Conservation (phyloP, 2,113 vertebrate genomes). For the Calonectris borealis region DNA sequence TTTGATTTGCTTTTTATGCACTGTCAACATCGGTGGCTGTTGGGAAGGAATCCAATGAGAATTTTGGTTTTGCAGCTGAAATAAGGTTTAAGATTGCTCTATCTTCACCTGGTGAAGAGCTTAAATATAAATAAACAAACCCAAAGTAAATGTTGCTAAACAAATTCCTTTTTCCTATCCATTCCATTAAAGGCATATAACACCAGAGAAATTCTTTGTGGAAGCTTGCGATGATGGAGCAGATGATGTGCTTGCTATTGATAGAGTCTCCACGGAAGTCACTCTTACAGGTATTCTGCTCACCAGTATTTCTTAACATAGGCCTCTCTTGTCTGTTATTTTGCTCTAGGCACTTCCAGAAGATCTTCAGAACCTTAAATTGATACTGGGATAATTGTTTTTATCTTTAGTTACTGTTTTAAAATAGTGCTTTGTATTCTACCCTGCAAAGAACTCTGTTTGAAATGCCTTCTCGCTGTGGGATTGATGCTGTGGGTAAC, state of each 20-base stretch:
- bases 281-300: slow-evolving; percentile 83
- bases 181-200: slow-evolving; percentile 79
- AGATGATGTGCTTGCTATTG: slow-evolving; percentile 88
- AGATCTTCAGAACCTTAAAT: background rate
- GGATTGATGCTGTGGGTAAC: background rate
- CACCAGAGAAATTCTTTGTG: slow-evolving; percentile 92
- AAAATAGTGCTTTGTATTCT: background rate
- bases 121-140: background rate
- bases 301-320: background rate
- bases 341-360: background rate
- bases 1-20: background rate
- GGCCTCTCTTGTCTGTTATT: background rate
- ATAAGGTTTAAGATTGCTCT: background rate
- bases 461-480: background rate
- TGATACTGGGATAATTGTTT: background rate
- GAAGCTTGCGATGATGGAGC: slow-evolving; percentile 89
- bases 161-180: background rate
- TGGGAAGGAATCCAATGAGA: background rate
- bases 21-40: background rate
- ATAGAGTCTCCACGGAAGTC: slow-evolving; percentile 93
- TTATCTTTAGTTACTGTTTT: background rate
- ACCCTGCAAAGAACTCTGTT: background rate
- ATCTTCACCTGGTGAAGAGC: background rate
- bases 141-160: background rate
- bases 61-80: background rate